Evolutionary conservation across 2,888 invertebrate species (phyloP).

Genomic region (Phytoseiulus persimilis): DNA sequence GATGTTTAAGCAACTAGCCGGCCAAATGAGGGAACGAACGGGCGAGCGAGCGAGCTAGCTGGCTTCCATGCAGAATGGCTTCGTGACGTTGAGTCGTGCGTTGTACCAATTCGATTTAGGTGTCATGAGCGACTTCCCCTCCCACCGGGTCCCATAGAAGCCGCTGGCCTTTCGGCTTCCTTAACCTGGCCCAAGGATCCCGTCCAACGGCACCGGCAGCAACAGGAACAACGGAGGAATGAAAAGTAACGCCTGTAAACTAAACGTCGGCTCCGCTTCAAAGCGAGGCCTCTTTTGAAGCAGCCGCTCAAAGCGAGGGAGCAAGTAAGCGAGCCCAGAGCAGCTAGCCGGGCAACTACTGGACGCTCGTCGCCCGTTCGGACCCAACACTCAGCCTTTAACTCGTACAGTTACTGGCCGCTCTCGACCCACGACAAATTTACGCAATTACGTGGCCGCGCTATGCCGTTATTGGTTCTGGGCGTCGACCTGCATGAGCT

Average conservation of each 20-base stretch:
- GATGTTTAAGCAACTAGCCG: not conserved
- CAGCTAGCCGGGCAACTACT: not conserved
- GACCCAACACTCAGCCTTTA: not conserved
- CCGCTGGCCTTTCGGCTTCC: not conserved
- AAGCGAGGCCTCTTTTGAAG: not conserved
- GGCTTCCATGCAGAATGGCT: not conserved
- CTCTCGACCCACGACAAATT: not conserved
- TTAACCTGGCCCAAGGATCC: not conserved
- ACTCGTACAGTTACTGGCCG: not conserved
- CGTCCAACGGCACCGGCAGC: not conserved
- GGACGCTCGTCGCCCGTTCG: not conserved
- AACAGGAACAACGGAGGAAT: not conserved
- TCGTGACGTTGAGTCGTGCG: not conserved
- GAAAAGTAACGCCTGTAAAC: constrained; percentile 5
- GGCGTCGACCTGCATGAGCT: not conserved
- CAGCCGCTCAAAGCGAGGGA: not conserved
- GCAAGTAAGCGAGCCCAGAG: not conserved
- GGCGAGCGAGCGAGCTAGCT: not conserved
- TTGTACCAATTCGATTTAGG: not conserved
- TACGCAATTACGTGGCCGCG: not conserved
- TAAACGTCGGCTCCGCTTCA: constrained; percentile 5
- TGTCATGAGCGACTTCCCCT: not conserved
- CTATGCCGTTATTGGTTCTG: not conserved
- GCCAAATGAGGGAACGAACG: not conserved
- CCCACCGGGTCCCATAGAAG: constrained; percentile 5